phyloP scores from a whole-genome alignment of 2,888 invertebrate species.

The Pristionchus japonicus region DNA sequence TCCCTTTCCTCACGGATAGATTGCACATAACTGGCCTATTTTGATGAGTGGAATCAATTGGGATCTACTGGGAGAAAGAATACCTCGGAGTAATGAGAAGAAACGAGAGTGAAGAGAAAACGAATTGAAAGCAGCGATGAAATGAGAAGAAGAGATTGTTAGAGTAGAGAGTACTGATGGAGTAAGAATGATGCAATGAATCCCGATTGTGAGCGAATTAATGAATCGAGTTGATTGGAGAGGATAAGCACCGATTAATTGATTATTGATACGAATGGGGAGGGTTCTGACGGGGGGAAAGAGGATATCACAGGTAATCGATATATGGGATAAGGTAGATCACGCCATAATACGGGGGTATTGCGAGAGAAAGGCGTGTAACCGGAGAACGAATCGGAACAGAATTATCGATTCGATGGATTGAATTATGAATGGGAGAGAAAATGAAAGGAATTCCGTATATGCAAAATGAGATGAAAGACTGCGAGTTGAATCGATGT shows the following conservation, averaged over 20 bases:
- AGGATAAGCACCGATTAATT: slow-evolving; percentile 16
- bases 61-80: slow-evolving; percentile 42
- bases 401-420: background rate
- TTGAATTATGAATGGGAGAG: background rate
- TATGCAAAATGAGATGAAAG: slow-evolving; percentile 34
- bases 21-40: slow-evolving; percentile 41
- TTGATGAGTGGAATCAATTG: slow-evolving; percentile 27
- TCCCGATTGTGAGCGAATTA: slow-evolving; percentile 9
- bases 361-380: slow-evolving; percentile 10
- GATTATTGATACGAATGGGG: slow-evolving; percentile 4
- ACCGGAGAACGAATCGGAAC: background rate
- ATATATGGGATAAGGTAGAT: slow-evolving; percentile 38
- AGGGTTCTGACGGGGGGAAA: slow-evolving; percentile 8
- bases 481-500: slow-evolving; percentile 11
- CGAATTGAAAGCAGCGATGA: slow-evolving; percentile 2
- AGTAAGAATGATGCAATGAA: slow-evolving; percentile 23
- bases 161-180: slow-evolving; percentile 11
- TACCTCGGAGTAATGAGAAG: slow-evolving; percentile 39
- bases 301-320: slow-evolving; percentile 22
- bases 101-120: slow-evolving; percentile 21
- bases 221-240: slow-evolving; percentile 33
- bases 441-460: slow-evolving; percentile 33
- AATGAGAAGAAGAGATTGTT: slow-evolving; percentile 3
- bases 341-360: slow-evolving; percentile 24
- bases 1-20: background rate